Evolutionary conservation across 2,113 vertebrate genomes (phyloP).

Genomic region (Procavia capensis): DNA sequence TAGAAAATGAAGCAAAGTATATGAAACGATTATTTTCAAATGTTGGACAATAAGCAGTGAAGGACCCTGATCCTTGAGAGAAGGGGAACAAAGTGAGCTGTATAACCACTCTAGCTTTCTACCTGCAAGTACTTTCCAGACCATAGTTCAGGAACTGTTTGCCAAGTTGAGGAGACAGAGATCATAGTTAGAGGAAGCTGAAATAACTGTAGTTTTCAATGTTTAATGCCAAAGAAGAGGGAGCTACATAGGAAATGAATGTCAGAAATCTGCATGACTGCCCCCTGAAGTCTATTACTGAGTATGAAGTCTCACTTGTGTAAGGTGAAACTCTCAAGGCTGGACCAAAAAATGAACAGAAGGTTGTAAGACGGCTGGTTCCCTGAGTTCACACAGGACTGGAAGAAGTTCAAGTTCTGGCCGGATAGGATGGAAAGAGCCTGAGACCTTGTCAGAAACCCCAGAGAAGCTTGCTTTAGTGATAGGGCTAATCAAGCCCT

Average conservation of each 20-base stretch:
- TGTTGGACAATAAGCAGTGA: not conserved
- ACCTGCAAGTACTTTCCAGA: not conserved
- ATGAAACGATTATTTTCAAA: not conserved
- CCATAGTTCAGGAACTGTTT: not conserved
- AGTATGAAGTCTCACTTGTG: not conserved
- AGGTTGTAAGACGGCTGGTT: not conserved
- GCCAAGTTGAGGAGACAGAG: not conserved
- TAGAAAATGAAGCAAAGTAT: not conserved
- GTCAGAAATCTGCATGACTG: not conserved
- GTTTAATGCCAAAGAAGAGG: not conserved
- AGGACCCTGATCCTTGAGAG: not conserved
- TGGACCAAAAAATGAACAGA: not conserved
- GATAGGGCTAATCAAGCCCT: not conserved
- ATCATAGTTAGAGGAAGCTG: not conserved
- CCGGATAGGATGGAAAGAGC: not conserved
- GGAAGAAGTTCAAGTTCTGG: not conserved
- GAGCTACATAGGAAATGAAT: not conserved
- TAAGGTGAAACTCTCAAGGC: not conserved
- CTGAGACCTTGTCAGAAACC: not conserved
- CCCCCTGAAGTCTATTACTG: not conserved
- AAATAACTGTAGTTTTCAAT: not conserved
- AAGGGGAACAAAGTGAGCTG: not conserved
- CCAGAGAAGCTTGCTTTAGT: not conserved
- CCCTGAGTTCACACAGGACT: not conserved
- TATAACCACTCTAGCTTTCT: not conserved